Base-by-base conservation (phyloP, 1,140 invertebrate species). In the Grapholita molesta region DNA sequence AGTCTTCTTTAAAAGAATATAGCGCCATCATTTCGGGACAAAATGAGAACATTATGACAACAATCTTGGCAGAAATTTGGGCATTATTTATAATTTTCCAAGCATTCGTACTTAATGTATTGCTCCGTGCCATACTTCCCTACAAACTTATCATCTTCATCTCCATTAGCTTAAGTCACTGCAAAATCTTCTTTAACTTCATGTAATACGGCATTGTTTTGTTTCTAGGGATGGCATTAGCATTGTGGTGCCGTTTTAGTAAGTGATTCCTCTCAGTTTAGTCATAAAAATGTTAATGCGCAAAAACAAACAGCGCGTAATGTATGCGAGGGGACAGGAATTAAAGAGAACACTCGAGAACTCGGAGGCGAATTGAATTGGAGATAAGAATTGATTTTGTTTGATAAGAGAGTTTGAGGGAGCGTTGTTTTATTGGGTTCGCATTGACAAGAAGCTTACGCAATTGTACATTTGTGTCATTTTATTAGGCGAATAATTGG, bases 281-380 rank as follows among this genome's bases (percentile, higher is more conserved):
- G 85, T 85, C 82, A 89, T 91, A 91, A 91, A 91, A 91, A 91
- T 91, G 89, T 89, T 86, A 91, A 91, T 89, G 84, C 79, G 75
- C 80, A 82, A 88, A 86, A 89, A 88, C 86, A 91, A 88, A 88
- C 76, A 86, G 76, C 76, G 77, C 64, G 70, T 89, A 89, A 90
- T 90, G 77, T 91, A 89, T 88, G 81, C 88, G 83, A 78, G 84
- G 85, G 79, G 76, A 64, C 48, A 30, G n/a, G 81, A 85, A 85
- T 89, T 88, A 89, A 83, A 79, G 79, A 69, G 42, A 28, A 12
- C 38, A 48, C n/a, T 61, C 55, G 55, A 61, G 11, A 61, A 61
- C 24, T 61, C 24, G 55, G 30, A 11, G 53, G 53, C 53, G 25
- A 55, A 61, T 61, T 61, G 55, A 61, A 61, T 61, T 61, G 55